Conservation (phyloP, 2,797 vertebrate species). For the Vireo griseus region DNA sequence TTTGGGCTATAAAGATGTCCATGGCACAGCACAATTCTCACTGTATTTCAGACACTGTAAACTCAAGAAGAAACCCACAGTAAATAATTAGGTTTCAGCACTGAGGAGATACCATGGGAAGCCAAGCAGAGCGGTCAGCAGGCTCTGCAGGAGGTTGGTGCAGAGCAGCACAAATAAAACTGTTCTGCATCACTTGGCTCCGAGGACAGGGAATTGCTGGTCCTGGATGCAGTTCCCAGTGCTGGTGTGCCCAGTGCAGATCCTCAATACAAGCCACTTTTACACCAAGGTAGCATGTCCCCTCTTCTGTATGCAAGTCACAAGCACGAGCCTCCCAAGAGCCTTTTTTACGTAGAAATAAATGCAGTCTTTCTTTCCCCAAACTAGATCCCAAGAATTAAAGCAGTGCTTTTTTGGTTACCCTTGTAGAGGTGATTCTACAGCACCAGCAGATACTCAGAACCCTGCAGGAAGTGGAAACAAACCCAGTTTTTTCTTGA, state of each 20-base stretch:
- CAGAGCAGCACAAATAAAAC: accelerated
- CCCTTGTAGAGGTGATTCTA: not conserved
- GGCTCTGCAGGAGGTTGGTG: not conserved
- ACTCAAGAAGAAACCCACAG: not conserved
- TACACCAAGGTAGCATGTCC: not conserved
- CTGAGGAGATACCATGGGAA: accelerated
- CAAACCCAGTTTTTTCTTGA: not conserved
- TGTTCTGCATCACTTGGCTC: accelerated
- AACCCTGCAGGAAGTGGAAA: not conserved
- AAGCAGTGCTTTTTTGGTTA: not conserved
- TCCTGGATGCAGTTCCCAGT: not conserved
- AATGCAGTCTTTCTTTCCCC: not conserved
- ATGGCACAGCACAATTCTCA: accelerated
- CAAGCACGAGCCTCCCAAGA: not conserved
- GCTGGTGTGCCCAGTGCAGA: accelerated
- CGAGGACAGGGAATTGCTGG: accelerated
- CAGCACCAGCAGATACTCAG: not conserved
- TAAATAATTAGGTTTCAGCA: not conserved
- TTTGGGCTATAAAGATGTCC: not conserved
- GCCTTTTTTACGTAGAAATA: not conserved
- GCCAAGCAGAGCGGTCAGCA: accelerated
- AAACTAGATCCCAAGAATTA: not conserved
- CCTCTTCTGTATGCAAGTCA: not conserved
- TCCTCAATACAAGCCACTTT: not conserved
- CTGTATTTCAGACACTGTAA: not conserved